phyloP scores from a whole-genome alignment of 2,113 vertebrate genomes.

The Pollimyrus isidori region DNA sequence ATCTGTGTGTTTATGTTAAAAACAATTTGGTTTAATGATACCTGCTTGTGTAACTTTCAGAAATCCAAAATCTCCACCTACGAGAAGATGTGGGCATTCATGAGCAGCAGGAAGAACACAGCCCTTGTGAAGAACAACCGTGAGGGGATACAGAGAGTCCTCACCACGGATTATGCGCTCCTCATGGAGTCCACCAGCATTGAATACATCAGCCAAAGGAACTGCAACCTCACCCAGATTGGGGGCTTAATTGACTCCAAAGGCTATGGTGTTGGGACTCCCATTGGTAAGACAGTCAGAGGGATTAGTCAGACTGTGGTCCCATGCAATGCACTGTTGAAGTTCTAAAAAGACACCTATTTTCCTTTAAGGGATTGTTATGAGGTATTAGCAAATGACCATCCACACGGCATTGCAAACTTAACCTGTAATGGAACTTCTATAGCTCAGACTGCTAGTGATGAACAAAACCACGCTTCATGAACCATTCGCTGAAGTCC shows the following conservation, averaged over 20 bases:
- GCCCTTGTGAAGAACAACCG: slow-evolving; percentile 85
- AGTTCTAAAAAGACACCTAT: background rate
- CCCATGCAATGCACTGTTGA: background rate
- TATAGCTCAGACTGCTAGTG: background rate
- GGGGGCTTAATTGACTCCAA: slow-evolving; percentile 95
- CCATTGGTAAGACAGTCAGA: slow-evolving; percentile 73
- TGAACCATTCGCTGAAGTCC: background rate
- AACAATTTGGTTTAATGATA: background rate
- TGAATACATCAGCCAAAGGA: slow-evolving; percentile 92
- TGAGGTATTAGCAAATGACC: background rate
- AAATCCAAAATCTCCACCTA: slow-evolving; percentile 98
- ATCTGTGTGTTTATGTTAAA: background rate
- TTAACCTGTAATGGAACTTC: background rate
- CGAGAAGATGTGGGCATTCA: slow-evolving; percentile 98
- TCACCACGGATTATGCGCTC: slow-evolving; percentile 90
- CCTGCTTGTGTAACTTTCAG: slow-evolving; percentile 49
- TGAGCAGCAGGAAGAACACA: slow-evolving; percentile 92
- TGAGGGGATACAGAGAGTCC: slow-evolving; percentile 86
- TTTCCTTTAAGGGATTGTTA: background rate
- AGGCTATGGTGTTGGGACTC: slow-evolving; percentile 96
- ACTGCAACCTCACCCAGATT: slow-evolving; percentile 97
- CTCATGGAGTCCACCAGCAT: slow-evolving; percentile 98
- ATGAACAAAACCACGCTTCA: background rate
- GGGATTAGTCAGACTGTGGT: background rate
- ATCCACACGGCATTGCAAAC: background rate